A percentile compares a stretch with the other conserved stretches of the same genome.
Conservation (phyloP, 2,113 vertebrate genomes). For the Campylomormyrus numenius region DNA sequence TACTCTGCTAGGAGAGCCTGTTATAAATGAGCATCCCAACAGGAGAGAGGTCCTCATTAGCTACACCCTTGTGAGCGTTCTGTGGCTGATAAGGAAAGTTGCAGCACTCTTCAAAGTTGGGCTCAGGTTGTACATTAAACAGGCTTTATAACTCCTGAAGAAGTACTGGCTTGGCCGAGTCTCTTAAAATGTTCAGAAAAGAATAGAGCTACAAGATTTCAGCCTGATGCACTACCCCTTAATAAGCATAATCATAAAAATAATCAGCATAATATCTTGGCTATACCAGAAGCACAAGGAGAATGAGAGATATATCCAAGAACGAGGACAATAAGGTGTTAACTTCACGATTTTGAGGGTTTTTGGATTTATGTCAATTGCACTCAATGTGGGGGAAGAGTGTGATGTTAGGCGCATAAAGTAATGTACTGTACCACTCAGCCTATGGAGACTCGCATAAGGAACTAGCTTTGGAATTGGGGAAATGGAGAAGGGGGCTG, state of each 20-base stretch:
- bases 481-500: background rate
- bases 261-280: background rate
- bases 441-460: background rate
- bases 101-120: background rate
- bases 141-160: background rate
- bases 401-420: background rate
- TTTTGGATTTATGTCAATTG: background rate
- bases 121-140: background rate
- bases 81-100: background rate
- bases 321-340: background rate
- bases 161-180: background rate
- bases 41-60: background rate
- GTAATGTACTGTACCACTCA: background rate
- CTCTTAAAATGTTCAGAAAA: background rate
- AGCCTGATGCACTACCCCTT: background rate
- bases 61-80: background rate
- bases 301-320: background rate
- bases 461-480: background rate
- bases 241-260: background rate
- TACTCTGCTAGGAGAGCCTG: constrained; percentile 13
- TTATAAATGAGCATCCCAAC: constrained; percentile 6
- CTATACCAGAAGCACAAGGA: background rate
- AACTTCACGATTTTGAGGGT: background rate
- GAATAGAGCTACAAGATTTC: background rate
- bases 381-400: background rate